These are phyloP conservation scores for Laspeyria flexula DNA, from an alignment of 2,888 invertebrate genomes.

Conservation along the genomic window DNA sequence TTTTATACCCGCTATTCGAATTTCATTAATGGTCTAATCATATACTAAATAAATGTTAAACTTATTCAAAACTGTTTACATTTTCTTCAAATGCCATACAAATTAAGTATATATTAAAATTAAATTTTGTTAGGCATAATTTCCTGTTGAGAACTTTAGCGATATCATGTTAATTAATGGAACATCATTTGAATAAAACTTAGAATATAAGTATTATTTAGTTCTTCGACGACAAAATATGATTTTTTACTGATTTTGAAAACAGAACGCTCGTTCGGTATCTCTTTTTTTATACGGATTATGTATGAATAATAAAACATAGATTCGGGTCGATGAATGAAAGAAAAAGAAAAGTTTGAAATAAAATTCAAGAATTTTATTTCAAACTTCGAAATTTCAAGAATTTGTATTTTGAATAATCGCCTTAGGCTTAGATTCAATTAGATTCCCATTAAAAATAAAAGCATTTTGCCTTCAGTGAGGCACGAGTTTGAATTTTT, in stretches of 20 bases:
- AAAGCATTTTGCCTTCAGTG: constrained; percentile 45
- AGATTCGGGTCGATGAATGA: background rate
- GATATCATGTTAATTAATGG: constrained; percentile 18
- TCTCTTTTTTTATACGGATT: background rate
- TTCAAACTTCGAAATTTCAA: constrained; percentile 12
- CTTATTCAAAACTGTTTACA: background rate
- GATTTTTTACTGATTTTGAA: background rate
- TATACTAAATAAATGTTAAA: constrained; percentile 6
- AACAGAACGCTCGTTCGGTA: background rate
- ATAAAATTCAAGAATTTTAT: constrained; percentile 25
- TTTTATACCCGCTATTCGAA: constrained; percentile 9
- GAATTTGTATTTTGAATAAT: constrained; percentile 19
- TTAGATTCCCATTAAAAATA: constrained; percentile 46
- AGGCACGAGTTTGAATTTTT: constrained; percentile 55
- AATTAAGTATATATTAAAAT: constrained; percentile 16
- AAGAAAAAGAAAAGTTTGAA: background rate
- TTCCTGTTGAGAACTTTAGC: constrained; percentile 24
- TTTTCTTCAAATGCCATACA: constrained; percentile 7
- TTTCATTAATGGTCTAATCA: constrained; percentile 4
- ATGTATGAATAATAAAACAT: background rate
- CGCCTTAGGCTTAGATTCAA: constrained; percentile 23
- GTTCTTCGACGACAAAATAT: background rate
- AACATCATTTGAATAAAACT: constrained; percentile 14
- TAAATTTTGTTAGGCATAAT: constrained; percentile 14
- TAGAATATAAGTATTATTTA: background rate